Evolutionary conservation across 2,113 vertebrate species (phyloP), one percentile per base, ranked within the genome.

Genomic region (Trichomycterus rosablanca): DNA sequence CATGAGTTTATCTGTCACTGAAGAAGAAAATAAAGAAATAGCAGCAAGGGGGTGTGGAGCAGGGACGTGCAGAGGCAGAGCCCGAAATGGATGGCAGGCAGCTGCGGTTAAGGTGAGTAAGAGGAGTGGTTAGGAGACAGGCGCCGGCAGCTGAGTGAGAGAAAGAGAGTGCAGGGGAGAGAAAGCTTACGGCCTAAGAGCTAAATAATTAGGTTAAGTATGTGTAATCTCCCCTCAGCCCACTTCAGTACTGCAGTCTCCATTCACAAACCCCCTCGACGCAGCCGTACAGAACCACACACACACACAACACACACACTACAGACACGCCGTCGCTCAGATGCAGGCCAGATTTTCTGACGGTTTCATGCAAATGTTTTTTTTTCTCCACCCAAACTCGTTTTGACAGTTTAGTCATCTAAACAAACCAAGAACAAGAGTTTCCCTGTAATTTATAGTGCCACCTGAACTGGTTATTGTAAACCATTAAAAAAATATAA

Each of bases 191-290:
- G 7, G 67, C 63, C 53, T 53, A 72, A 62, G 52, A 65, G 74
- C 77, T 73, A 75, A 80, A 75, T 85, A 88, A 88, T 86, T 84
- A 82, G 83, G 84, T 86, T 86, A 86, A 86, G 81, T 83, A 80
- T 81, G 69, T 76, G 63, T 85, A 84, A 84, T 84, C n/a, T n/a
- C 81, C 70, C 71, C 77, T 83, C 71, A 80, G 75, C 76, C 77
- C 71, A 75, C 80, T 81, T 80, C 76, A 82, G 69, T 70, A 61
- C 72, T 78, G 77, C 69, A 62, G 69, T 66, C 70, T 62, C 50
- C 66, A 70, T 75, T 83, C 71, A 80, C 69, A 53, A 76, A 75
- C 78, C 66, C 65, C 65, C 61, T 53, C 51, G 63, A 26, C 40
- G 37, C 28, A 12, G 46, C 43, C 24, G 32, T 61, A 44, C 9